These are phyloP conservation scores for Chelon labrosus DNA, from an alignment of 2,797 vertebrate genomes.

Conservation along the genomic window DNA sequence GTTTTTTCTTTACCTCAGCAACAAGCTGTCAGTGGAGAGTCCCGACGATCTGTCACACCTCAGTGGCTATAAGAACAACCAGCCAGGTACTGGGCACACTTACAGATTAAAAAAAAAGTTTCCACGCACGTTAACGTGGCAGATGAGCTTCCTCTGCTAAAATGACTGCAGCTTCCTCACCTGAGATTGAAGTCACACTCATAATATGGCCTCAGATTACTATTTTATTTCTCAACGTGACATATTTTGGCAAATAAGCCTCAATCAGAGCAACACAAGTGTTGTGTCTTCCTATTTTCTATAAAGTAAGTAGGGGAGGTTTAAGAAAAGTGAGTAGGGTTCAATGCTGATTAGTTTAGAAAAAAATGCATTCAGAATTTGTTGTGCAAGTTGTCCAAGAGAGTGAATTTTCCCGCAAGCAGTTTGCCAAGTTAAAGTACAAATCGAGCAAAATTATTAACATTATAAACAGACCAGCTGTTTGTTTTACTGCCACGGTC, in stretches of 20 bases:
- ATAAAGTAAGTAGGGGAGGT: no score
- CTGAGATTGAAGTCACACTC: neutral
- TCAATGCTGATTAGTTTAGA: no score
- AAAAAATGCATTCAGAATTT: no score
- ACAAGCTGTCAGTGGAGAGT: slow-evolving; percentile 95
- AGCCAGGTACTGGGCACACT: slow-evolving; percentile 83
- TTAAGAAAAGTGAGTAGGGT: no score
- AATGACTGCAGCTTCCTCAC: no score
- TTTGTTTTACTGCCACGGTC: neutral
- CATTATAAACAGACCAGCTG: neutral
- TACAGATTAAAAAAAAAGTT: neutral
- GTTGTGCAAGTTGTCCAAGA: neutral
- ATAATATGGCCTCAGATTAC: neutral
- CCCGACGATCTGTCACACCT: slow-evolving; percentile 89
- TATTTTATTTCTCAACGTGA: no score
- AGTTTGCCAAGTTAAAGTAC: no score
- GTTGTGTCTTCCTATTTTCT: no score
- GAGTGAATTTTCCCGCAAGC: no score
- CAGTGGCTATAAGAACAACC: slow-evolving; percentile 85
- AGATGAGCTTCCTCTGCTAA: no score
- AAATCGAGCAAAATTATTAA: neutral
- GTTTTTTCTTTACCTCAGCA: slow-evolving; percentile 97
- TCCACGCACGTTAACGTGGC: neutral
- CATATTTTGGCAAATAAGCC: no score
- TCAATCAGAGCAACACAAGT: no score